Base-by-base conservation (phyloP, 2,888 invertebrate species). In the Clistopyga incitator region DNA sequence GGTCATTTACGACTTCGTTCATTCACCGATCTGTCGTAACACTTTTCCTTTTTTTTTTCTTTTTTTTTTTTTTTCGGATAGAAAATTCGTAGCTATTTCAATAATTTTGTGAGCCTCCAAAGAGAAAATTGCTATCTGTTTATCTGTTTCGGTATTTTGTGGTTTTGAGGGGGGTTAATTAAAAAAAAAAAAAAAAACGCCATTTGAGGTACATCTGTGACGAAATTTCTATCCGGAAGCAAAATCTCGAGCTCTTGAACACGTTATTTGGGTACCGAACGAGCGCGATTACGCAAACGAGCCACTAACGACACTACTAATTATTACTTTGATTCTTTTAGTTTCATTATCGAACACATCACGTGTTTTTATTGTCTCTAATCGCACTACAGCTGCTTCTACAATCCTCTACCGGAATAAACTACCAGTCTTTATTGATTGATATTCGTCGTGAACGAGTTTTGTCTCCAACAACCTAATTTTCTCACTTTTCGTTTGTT, bases 401-500 rank as follows among this genome's bases (percentile, higher is more conserved):
- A 85, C 79, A 78, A 79, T 76, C 77, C 72, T 79, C 91, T 85
- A 86, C 45, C 64, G 85, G 80, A 89, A 89, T 89, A 84, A 84
- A 88, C 92, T 92, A 92, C 92, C 92, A 93, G 92, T 93, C 92
- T 92, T 92, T 88, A 61, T 82, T 81, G 72, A 78, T 81, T 81
- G 80, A 82, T 81, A 76, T 75, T 81, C 71, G 77, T 75, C 80
- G 82, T 79, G 78, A 72, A 54, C 52, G 65, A 79, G 52, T 54
- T 72, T 79, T 71, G 56, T 72, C 59, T n/a, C 64, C 64, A 64
- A 64, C 38, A 34, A 56, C 18, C 67, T 64, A 75, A 70, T 78
- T 77, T 52, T 15, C 59, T 68, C 54, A 52, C 54, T 76, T 75
- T 79, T 47, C n/a, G n/a, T n/a, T n/a, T n/a, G n/a, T n/a, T n/a